Conservation (phyloP, 2,888 invertebrate genomes). For the Melanchra persicariae region DNA sequence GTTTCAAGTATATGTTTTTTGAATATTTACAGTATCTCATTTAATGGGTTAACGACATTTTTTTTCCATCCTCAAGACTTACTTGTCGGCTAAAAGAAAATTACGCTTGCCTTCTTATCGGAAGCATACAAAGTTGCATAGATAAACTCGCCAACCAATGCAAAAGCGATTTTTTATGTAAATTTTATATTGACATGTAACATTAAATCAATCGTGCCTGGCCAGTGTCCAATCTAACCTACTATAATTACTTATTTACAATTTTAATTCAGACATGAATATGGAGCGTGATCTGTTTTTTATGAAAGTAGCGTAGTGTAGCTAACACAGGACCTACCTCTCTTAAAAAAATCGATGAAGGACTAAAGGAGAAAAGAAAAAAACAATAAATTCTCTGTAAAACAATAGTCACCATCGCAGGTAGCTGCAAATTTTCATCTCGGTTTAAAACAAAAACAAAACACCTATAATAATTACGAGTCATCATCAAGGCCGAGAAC, state of each 20-base stretch:
- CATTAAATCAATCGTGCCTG: constrained; percentile 53
- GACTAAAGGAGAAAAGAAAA: no score
- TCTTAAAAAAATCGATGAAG: no score
- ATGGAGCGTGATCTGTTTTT: constrained; percentile 28
- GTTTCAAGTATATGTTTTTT: no score
- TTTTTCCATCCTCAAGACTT: not conserved
- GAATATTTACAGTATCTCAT: not conserved
- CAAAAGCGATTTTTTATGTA: constrained; percentile 32
- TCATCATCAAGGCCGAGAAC: not conserved
- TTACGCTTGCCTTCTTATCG: constrained; percentile 10
- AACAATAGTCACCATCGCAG: no score
- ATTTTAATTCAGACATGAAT: constrained; percentile 44
- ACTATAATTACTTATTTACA: constrained; percentile 28
- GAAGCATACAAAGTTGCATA: constrained; percentile 18
- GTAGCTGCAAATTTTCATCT: no score
- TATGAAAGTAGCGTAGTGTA: not conserved
- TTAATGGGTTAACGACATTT: no score
- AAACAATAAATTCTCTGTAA: no score
- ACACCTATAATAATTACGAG: not conserved
- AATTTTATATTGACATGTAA: constrained; percentile 53
- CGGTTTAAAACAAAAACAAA: constrained; percentile 1
- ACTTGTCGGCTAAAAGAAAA: constrained; percentile 11
- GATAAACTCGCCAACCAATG: constrained; percentile 18
- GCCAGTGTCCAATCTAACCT: constrained; percentile 34
- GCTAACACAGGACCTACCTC: not conserved